Conservation (phyloP, 2,888 invertebrate genomes). For the Thalpophila matura region DNA sequence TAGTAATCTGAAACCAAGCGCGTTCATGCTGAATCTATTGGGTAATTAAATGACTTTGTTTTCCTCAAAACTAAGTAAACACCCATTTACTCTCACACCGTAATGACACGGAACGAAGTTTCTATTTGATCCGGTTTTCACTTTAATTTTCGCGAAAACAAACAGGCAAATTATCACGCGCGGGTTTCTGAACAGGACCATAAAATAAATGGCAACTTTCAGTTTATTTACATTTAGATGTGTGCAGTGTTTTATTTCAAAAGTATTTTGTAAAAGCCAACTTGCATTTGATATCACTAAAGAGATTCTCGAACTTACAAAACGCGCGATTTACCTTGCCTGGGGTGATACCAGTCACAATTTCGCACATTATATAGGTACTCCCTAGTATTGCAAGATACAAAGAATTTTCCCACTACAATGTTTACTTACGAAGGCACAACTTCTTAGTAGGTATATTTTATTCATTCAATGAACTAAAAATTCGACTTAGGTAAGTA, state of each 20-base stretch:
- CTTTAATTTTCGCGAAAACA: constrained; percentile 40
- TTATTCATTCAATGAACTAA: too few relatives aligned
- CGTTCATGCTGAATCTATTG: neutral
- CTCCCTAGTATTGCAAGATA: too few relatives aligned
- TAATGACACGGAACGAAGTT: constrained; percentile 32
- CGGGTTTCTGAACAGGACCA: constrained; percentile 23
- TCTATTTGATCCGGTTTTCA: constrained; percentile 45
- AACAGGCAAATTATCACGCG: constrained; percentile 1
- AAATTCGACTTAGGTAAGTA: too few relatives aligned
- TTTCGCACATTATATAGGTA: too few relatives aligned
- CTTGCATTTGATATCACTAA: neutral
- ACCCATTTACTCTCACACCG: constrained; percentile 6
- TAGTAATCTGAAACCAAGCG: neutral
- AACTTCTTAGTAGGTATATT: too few relatives aligned
- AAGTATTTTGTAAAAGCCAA: constrained; percentile 11
- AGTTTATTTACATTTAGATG: constrained; percentile 25
- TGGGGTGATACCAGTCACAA: too few relatives aligned
- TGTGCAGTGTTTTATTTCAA: constrained; percentile 26
- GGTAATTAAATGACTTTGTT: constrained; percentile 1
- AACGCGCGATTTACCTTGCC: too few relatives aligned
- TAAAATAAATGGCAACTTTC: constrained; percentile 35
- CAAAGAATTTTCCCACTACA: too few relatives aligned
- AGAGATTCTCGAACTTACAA: neutral
- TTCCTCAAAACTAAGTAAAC: constrained; percentile 1
- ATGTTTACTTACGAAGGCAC: too few relatives aligned